Conservation (phyloP, 2,888 invertebrate species). For the Lasius platythorax region DNA sequence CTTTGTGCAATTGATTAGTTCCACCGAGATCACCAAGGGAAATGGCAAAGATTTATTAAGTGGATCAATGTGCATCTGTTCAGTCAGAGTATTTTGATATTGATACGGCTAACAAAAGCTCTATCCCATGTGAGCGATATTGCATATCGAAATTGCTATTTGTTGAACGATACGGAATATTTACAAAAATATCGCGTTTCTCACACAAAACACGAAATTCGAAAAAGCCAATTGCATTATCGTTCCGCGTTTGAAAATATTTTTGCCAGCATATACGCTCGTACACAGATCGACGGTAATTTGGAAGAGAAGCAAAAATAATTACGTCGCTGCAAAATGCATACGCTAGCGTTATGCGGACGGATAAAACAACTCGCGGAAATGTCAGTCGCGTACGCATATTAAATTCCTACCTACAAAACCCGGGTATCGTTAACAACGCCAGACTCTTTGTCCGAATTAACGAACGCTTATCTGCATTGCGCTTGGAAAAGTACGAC, state of each 20-base stretch:
- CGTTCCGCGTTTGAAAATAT: constrained; percentile 23
- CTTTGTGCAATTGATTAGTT: constrained; percentile 54
- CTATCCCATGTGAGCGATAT: constrained; percentile 29
- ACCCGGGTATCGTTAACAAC: constrained; percentile 44
- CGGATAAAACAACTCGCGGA: constrained; percentile 34
- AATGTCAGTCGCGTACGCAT: constrained; percentile 35
- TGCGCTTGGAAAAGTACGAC: not conserved
- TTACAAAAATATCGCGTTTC: constrained; percentile 20
- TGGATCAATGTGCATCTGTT: constrained; percentile 43
- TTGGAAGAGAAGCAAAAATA: constrained; percentile 42
- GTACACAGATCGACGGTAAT: constrained; percentile 32
- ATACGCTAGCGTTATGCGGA: constrained; percentile 22
- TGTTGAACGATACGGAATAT: not conserved
- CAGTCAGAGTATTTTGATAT: constrained; percentile 54
- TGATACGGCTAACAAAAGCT: constrained; percentile 57
- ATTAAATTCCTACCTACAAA: constrained; percentile 46
- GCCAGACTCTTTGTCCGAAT: constrained; percentile 36
- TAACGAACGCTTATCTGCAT: constrained; percentile 42
- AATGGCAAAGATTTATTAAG: constrained; percentile 47
- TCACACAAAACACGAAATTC: constrained; percentile 5
- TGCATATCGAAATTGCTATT: not conserved
- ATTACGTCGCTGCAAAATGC: constrained; percentile 44
- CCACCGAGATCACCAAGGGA: constrained; percentile 50
- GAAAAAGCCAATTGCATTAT: constrained; percentile 4
- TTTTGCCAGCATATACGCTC: not conserved